phyloP scores from a whole-genome alignment of 30 jellyfish, hydroid and myxozoan species.

The Mastigias papua region DNA sequence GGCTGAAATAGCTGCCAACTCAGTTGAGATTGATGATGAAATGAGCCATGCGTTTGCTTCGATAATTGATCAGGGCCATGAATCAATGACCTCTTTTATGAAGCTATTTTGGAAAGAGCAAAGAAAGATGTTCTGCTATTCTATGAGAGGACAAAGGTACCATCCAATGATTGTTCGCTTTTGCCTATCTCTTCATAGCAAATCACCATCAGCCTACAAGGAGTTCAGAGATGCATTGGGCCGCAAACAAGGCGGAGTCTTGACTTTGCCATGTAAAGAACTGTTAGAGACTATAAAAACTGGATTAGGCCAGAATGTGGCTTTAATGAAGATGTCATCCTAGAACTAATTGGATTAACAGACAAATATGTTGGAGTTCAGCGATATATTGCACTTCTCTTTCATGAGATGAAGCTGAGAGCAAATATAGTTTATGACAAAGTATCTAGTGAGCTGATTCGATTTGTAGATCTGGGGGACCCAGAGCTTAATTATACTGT shows the following conservation, averaged over 20 bases:
- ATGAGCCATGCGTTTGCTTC: conserved; percentile 35
- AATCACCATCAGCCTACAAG: conserved; percentile 76
- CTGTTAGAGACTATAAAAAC: conserved; percentile 68
- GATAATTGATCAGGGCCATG: conserved; percentile 31
- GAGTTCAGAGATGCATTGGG: conserved; percentile 77
- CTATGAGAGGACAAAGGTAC: conserved; percentile 70
- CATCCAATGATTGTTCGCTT: conserved; percentile 82
- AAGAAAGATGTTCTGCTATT: conserved; percentile 28
- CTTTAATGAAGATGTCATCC: conserved; percentile 29
- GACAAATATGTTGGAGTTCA: conserved; percentile 32
- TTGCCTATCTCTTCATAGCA: conserved; percentile 72
- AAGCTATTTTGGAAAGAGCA: conserved; percentile 87
- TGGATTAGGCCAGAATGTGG: conserved; percentile 69
- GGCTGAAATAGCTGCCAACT: conserved; percentile 29
- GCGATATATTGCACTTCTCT: conserved; percentile 28
- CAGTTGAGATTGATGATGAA: conserved; percentile 33
- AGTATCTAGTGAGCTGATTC: conserved; percentile 32
- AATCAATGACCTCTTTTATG: conserved; percentile 75
- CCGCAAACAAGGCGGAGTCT: conserved; percentile 62
- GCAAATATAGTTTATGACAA: conserved; percentile 55
- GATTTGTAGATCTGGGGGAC: conserved; percentile 61
- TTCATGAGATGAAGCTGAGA: conserved; percentile 46
- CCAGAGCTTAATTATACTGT: conserved; percentile 32
- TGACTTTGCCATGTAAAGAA: conserved; percentile 76
- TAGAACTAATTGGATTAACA: conserved; percentile 10